Conservation (phyloP, 2,888 invertebrate species). For the Anodontia alba region DNA sequence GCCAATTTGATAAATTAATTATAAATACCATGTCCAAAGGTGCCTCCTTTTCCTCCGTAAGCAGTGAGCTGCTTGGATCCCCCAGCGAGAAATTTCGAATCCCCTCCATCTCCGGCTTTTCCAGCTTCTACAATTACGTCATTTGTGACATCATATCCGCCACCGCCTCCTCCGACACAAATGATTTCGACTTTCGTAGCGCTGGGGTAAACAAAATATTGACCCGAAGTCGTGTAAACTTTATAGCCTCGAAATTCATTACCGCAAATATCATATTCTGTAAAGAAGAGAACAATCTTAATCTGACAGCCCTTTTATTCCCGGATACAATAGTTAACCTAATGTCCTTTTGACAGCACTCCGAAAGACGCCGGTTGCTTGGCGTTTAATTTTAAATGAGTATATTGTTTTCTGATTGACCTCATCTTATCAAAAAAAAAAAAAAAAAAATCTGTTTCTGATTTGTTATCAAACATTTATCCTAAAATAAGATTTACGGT, state of each 20-base stretch:
- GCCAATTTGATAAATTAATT: too few species aligned
- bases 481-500: too few species aligned
- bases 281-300: background rate
- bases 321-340: too few species aligned
- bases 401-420: too few species aligned
- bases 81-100: constrained; percentile 37
- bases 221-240: constrained; percentile 44
- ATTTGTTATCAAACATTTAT: too few species aligned
- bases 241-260: constrained; percentile 44
- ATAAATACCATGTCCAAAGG: constrained; percentile 24
- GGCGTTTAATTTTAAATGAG: too few species aligned
- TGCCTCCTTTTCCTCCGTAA: constrained; percentile 47
- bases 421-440: too few species aligned
- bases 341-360: too few species aligned
- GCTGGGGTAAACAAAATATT: constrained; percentile 48
- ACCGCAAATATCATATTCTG: constrained; percentile 57
- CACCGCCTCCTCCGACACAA: constrained; percentile 58
- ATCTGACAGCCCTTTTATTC: too few species aligned
- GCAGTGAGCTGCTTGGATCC: constrained; percentile 27
- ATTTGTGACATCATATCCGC: constrained; percentile 53
- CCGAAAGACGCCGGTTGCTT: too few species aligned
- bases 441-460: too few species aligned
- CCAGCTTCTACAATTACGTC: constrained; percentile 11
- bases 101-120: constrained; percentile 56
- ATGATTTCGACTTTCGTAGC: constrained; percentile 47